Evolutionary conservation across 2,888 invertebrate species (phyloP).

Genomic region (Smittia aterrima): DNA sequence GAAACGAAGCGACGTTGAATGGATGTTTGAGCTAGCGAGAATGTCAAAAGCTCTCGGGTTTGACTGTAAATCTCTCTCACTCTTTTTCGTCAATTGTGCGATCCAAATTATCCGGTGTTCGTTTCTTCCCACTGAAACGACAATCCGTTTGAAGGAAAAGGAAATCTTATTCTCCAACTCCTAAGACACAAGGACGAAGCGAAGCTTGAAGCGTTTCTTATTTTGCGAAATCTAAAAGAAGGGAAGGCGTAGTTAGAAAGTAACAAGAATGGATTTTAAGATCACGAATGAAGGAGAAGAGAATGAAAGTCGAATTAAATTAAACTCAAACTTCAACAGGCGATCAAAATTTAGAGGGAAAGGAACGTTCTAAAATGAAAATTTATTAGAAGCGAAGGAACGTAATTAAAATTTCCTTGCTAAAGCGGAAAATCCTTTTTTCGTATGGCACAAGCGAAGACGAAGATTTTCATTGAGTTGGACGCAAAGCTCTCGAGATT

Average conservation of each 20-base stretch:
- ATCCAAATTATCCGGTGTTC: conserved; percentile 33
- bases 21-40: background rate
- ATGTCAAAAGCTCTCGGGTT: conserved; percentile 2
- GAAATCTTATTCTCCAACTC: background rate
- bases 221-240: background rate
- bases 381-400: conserved; percentile 1
- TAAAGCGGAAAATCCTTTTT: conserved; percentile 9
- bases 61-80: conserved; percentile 10
- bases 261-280: background rate
- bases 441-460: background rate
- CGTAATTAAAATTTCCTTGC: conserved; percentile 30
- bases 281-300: background rate
- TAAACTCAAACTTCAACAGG: background rate
- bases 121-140: background rate
- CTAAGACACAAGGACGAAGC: background rate
- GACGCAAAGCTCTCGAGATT: background rate
- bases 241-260: conserved; percentile 16
- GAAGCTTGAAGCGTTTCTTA: background rate
- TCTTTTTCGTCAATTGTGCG: conserved; percentile 31
- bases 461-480: background rate
- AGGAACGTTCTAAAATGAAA: background rate
- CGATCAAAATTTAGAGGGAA: background rate
- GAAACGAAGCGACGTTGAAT: background rate
- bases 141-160: background rate
- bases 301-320: background rate